Evolutionary conservation across 2,888 invertebrate genomes (phyloP), one percentile per base, ranked within the genome.

Genomic region (Digitonthophagus gazella): DNA sequence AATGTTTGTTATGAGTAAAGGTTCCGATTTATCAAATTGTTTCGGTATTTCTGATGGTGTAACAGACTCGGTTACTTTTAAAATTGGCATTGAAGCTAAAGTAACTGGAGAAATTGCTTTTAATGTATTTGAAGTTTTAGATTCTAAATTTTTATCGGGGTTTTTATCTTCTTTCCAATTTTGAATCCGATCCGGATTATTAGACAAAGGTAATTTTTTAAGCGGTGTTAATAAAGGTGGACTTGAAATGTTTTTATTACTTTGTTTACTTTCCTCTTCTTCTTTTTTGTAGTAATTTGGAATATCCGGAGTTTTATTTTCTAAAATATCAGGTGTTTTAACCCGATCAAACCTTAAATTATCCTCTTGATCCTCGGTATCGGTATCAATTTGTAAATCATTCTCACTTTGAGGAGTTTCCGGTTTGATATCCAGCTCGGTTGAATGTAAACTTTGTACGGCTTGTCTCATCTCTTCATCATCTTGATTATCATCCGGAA

Each of bases 361-460:
- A 78, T 91, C 91, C 65, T 89, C 89, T 28, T 85, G 84, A 78
- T 94, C 93, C 78, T 94, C 94, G 5, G 92, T 93, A 76, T 94
- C 94, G 0, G 93, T 93, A 79, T 94, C 94, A 69, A 95, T 94
- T 80, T 93, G 90, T 16, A 93, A 83, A 77, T 93, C 93, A 77
- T 90, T 90, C 78, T 93, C 94, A 58, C 94, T 93, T 75, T 92
- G 91, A 2, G 94, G 94, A 0, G 94, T 94, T 69, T 93, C 93
- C 0, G 92, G 93, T 81, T 94, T 94, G 67, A 90, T 86, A 77
- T 91, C 90, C 81, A 90, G 84, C 79, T 90, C 90, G 78, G 88
- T 86, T 0, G 84, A 82, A 8, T 88, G 88, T 16, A 94, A 83
- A 79, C 92, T 93, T 81, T 93, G 92, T 1, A 94, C 93, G 0